Evolutionary conservation across 2,888 invertebrate species (phyloP).

Genomic region (Mylabris sibirica): DNA sequence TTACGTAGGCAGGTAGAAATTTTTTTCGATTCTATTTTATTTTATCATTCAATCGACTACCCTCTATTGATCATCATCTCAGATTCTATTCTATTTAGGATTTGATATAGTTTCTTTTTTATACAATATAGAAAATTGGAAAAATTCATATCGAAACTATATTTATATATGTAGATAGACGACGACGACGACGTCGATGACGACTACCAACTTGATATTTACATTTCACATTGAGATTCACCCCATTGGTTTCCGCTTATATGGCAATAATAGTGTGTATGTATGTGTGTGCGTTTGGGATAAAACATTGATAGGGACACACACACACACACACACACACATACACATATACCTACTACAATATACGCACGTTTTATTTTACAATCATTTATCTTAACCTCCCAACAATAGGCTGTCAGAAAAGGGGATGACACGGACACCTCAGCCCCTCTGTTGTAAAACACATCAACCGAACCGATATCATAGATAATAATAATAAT

Average conservation of each 20-base stretch:
- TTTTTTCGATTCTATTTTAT: too few species aligned
- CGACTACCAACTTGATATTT: conserved; percentile 34
- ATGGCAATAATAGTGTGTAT: conserved; percentile 52
- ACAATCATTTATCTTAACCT: conserved; percentile 61
- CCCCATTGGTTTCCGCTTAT: conserved; percentile 57
- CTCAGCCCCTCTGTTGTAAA: conserved; percentile 41
- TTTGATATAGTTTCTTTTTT: not conserved
- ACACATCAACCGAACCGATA: conserved; percentile 27
- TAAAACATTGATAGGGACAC: conserved; percentile 43
- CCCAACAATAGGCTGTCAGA: conserved; percentile 61
- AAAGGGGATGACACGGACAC: conserved; percentile 58
- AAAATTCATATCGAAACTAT: not conserved
- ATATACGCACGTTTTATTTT: conserved; percentile 56
- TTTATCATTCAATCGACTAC: not conserved
- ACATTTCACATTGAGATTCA: conserved; percentile 53
- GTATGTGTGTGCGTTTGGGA: not conserved
- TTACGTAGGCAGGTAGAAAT: too few species aligned
- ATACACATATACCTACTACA: not conserved
- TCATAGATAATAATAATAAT: not conserved
- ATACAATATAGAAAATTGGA: not conserved
- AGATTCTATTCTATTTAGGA: not conserved
- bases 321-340: not conserved
- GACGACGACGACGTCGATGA: too few species aligned
- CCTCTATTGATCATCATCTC: not conserved
- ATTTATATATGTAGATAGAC: not conserved